phyloP scores from a whole-genome alignment of 2,888 invertebrate species.

The Calameuta pallipes region DNA sequence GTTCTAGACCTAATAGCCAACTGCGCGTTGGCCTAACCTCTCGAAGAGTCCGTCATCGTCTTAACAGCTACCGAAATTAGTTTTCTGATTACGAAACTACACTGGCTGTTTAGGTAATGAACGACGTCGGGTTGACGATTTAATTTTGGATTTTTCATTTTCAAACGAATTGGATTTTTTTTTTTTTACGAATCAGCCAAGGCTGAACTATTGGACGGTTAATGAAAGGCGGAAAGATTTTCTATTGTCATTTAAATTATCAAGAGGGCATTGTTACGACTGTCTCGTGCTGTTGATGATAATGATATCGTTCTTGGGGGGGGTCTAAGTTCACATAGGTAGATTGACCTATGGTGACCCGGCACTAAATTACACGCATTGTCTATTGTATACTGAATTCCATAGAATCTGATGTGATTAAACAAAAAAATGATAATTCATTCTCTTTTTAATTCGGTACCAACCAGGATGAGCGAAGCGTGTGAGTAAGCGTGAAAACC shows the following conservation, averaged over 20 bases:
- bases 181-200: too few species aligned
- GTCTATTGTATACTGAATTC: background rate
- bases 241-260: too few species aligned
- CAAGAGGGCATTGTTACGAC: too few species aligned
- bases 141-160: background rate
- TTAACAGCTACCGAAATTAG: conserved; percentile 4
- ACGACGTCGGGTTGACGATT: background rate
- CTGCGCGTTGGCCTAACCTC: conserved; percentile 1
- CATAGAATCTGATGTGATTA: background rate
- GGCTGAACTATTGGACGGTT: too few species aligned
- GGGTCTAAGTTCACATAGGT: background rate
- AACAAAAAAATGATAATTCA: background rate
- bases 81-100: conserved; percentile 4
- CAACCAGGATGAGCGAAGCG: background rate
- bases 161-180: background rate
- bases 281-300: too few species aligned
- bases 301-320: background rate
- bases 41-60: background rate
- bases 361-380: background rate
- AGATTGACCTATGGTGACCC: background rate
- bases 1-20: conserved; percentile 35
- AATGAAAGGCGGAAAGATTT: too few species aligned
- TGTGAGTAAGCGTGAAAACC: background rate
- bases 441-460: background rate
- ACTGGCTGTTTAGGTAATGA: background rate